Evolutionary conservation across 2,113 vertebrate genomes (phyloP).

Genomic region (Apteryx mantelli): DNA sequence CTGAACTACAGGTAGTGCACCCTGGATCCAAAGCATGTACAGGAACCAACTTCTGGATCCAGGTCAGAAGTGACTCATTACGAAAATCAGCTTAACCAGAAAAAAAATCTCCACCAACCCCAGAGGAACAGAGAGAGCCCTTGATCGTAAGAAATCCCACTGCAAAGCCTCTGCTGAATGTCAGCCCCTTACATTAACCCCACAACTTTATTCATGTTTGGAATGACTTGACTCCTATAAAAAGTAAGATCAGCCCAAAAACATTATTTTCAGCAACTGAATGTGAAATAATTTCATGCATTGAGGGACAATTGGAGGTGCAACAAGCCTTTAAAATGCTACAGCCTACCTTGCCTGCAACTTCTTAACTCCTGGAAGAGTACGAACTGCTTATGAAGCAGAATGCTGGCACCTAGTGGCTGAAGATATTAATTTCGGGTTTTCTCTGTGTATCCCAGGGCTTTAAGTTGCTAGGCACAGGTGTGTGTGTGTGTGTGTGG

Average conservation of each 20-base stretch:
- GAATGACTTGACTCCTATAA: not conserved
- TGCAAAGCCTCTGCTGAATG: not conserved
- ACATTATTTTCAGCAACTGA: too few species aligned
- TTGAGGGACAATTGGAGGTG: not conserved
- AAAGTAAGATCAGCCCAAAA: not conserved
- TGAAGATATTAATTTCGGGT: not conserved
- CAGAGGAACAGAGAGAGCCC: not conserved
- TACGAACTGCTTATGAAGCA: not conserved
- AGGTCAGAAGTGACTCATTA: not conserved
- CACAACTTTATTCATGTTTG: not conserved
- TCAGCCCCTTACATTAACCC: not conserved
- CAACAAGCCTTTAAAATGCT: not conserved
- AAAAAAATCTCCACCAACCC: not conserved
- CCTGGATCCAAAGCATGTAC: not conserved
- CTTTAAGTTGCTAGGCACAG: not conserved
- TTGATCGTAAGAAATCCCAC: not conserved
- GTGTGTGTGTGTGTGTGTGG: too few species aligned
- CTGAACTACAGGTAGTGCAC: not conserved
- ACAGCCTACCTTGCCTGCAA: not conserved
- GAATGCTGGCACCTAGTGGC: not conserved
- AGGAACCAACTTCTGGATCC: not conserved
- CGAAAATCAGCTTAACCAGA: not conserved
- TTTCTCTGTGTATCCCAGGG: not conserved
- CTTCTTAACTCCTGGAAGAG: not conserved
- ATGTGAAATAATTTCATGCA: not conserved